Evolutionary conservation across 2,888 invertebrate species (phyloP), one percentile per base, ranked within the genome.

Genomic region (Limnephilus auricula): DNA sequence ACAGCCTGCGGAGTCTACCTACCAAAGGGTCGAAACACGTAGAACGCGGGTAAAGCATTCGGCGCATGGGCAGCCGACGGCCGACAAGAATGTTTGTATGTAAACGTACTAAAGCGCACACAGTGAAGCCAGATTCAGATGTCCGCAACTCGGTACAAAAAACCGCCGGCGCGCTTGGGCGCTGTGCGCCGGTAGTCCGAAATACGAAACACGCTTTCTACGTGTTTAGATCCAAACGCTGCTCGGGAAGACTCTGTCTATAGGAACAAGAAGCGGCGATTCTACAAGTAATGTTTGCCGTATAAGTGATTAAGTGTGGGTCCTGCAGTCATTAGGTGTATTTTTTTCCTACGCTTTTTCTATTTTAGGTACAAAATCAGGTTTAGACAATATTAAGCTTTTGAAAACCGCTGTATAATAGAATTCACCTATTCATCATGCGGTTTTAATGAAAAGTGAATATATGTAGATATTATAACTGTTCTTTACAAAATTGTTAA

Each of bases 211-310:
- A n/a, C n/a, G n/a, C n/a, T n/a, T n/a, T n/a, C n/a, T n/a, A n/a
- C n/a, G n/a, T n/a, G n/a, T n/a, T n/a, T n/a, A n/a, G n/a, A n/a
- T 6, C 65, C 65, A 65, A 18, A 65, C 4, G 65, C 65, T 65
- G n/a, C n/a, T n/a, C 25, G 65, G 65, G 2, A 65, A 65, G 9
- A 25, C 65, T 50, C 45, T 65, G 65, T 65, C 65, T 65, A 65
- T 65, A 25, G 25, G 85, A 31, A 40, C 50, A 31, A 85, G 40
- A 65, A 65, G 31, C 40, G 85, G 30, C 40, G 50, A 85, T 85
- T 31, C 50, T 85, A 85, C 25, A 85, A 31, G 50, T 50, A 30
- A 45, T 85, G 85, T 50, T n/a, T 85, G 40, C 82, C n/a, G 25
- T 82, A 34, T 18, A 82, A 82, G 32, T 82, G 82, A 82, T 34